A percentile compares a stretch with the other conserved stretches of the same genome.
Conservation (phyloP, 2,888 invertebrate species). For the Entomobrya multifasciata region DNA sequence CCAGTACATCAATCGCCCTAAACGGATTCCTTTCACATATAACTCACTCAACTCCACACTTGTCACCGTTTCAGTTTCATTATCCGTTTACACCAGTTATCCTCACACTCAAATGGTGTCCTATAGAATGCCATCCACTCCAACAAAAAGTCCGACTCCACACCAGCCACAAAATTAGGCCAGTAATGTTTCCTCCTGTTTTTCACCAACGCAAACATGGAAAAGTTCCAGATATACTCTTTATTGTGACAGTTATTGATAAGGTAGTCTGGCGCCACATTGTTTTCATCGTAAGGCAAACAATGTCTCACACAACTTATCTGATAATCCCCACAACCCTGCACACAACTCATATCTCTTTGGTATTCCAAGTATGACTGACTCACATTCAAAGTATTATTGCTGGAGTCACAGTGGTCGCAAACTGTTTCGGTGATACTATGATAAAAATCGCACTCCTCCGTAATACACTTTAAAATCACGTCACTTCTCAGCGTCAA, state of each 20-base stretch:
- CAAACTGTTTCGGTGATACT: not conserved
- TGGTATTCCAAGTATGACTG: not conserved
- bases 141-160: not conserved
- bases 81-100: no score
- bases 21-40: constrained; percentile 26
- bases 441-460: not conserved
- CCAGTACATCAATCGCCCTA: constrained; percentile 36
- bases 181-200: not conserved
- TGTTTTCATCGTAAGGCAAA: not conserved
- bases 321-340: not conserved
- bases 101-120: not conserved
- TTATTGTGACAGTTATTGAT: constrained; percentile 39
- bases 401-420: constrained; percentile 7
- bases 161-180: not conserved
- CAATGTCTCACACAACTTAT: not conserved
- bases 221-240: not conserved
- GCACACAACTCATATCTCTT: not conserved
- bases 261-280: not conserved
- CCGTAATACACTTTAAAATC: not conserved
- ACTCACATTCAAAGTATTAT: no score
- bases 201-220: not conserved
- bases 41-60: not conserved
- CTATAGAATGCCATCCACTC: not conserved
- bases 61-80: no score
- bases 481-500: not conserved